Conservation (phyloP, 2,113 vertebrate genomes). For the Gasterosteus aculeatus region DNA sequence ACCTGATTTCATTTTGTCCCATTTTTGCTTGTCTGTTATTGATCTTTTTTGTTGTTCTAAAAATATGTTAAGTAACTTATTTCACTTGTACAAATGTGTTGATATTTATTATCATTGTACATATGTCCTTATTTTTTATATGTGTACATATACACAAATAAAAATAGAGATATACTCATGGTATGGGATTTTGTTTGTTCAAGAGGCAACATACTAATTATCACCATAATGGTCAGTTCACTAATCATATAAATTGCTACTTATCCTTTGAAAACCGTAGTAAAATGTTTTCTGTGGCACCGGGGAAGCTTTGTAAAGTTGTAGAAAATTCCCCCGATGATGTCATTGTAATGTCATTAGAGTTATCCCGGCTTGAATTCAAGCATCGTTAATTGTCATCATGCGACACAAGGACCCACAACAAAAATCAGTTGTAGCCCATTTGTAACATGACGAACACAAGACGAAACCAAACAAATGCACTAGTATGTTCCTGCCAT, state of each 20-base stretch:
- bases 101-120: slow-evolving; percentile 89
- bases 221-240: not conserved
- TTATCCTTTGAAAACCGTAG: not conserved
- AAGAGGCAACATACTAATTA: not conserved
- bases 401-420: not conserved
- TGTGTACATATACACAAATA: slow-evolving; percentile 87
- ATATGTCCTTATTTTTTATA: slow-evolving; percentile 89
- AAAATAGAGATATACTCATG: slow-evolving; percentile 78
- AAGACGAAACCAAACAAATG: not conserved
- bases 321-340: slow-evolving; percentile 5
- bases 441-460: not conserved
- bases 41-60: slow-evolving; percentile 73
- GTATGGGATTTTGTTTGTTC: slow-evolving; percentile 40
- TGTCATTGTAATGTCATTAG: slow-evolving; percentile 9
- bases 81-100: slow-evolving; percentile 85
- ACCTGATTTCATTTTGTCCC: slow-evolving; percentile 47
- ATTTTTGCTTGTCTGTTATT: slow-evolving; percentile 64
- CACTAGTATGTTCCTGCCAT: not conserved
- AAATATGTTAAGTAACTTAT: slow-evolving; percentile 86
- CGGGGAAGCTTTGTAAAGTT: not conserved
- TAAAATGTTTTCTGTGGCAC: not conserved
- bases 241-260: too few relatives aligned
- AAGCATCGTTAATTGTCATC: not conserved
- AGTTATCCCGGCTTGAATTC: not conserved
- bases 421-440: too few relatives aligned